Evolutionary conservation across 2,888 invertebrate species (phyloP), one percentile per base, ranked within the genome.

Genomic region (Oxyteleia sp.): DNA sequence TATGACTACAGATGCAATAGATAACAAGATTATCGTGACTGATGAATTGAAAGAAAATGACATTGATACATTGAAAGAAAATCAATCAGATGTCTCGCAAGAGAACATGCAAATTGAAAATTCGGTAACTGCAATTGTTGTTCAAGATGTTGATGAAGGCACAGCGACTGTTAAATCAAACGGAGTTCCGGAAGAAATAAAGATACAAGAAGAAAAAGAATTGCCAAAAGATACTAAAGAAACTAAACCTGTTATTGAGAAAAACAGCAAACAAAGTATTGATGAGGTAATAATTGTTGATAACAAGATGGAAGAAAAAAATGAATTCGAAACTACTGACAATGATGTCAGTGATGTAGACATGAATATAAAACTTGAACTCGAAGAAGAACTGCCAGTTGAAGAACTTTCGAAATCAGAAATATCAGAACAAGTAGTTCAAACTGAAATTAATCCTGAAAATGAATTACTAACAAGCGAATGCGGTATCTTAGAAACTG

Each of bases 1-100:
- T 0, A 90, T 91, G 11, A 88, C 91, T 4, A 87, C 88, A 18
- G 91, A 92, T 61, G 86, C 88, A 0, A 85, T 85, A 2, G 90
- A 91, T 55, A 87, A 88, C 0, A 92, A 90, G 86, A 84, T 87
- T 35, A 84, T 88, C 4, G 79, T 82, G 0, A 11, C 81, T 0
- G 87, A 89, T 26, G 75, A 87, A 23, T 16, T 45, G 11, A 20
- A n/a, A n/a, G n/a, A n/a, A n/a, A n/a, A n/a, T n/a, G n/a, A n/a
- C n/a, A n/a, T 45, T 2, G 26, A 26, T 8, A 4, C 10, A 2
- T 4, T 43, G n/a, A 35, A 55, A 5, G 38, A 49, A 16, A 26
- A 10, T 23, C 13, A n/a, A n/a, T 20, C 16, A 0, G 49, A 35
- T 2, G 8, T 18, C 2, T 7, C 10, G 5, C 16, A 47, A 26